Percentiles rank a stretch among this genome's conserved stretches.
These are phyloP conservation scores for Calameuta pallipes DNA, from an alignment of 2,888 invertebrate genomes.

Conservation along the genomic window DNA sequence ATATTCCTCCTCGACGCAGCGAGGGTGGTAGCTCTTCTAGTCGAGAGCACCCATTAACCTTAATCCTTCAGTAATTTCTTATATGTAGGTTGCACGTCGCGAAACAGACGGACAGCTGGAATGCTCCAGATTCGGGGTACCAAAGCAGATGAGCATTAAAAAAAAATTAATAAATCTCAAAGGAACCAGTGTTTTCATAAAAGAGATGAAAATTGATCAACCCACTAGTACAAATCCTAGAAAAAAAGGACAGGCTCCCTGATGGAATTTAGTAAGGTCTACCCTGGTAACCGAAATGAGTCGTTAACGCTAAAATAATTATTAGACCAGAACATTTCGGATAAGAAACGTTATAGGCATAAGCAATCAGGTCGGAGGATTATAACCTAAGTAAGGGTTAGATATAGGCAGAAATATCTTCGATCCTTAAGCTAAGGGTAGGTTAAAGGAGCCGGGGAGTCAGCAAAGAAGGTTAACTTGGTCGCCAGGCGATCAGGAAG, in stretches of 20 bases:
- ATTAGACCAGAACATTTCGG: neutral
- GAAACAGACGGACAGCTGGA: constrained; percentile 16
- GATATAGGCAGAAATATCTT: neutral
- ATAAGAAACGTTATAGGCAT: neutral
- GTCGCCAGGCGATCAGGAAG: constrained; percentile 36
- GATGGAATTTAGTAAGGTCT: neutral
- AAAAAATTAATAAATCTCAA: constrained; percentile 53
- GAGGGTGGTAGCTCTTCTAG: neutral
- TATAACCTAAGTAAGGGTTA: neutral
- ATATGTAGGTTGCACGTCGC: constrained; percentile 20
- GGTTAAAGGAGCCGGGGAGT: constrained; percentile 21
- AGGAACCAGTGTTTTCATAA: constrained; percentile 46
- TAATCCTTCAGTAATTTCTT: constrained; percentile 35
- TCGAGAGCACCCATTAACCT: constrained; percentile 31
- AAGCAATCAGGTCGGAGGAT: neutral
- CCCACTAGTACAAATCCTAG: neutral
- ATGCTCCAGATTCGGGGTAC: constrained; percentile 22
- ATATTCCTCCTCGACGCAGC: neutral
- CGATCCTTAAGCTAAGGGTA: neutral
- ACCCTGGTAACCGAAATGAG: neutral
- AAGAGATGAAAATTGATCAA: neutral
- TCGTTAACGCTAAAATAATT: neutral
- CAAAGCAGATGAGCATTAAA: constrained; percentile 47
- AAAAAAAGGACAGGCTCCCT: neutral
- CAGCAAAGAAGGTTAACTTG: constrained; percentile 29